These are phyloP conservation scores for Odocoileus hemionus DNA, from an alignment of 2,113 vertebrate genomes.

Conservation along the genomic window DNA sequence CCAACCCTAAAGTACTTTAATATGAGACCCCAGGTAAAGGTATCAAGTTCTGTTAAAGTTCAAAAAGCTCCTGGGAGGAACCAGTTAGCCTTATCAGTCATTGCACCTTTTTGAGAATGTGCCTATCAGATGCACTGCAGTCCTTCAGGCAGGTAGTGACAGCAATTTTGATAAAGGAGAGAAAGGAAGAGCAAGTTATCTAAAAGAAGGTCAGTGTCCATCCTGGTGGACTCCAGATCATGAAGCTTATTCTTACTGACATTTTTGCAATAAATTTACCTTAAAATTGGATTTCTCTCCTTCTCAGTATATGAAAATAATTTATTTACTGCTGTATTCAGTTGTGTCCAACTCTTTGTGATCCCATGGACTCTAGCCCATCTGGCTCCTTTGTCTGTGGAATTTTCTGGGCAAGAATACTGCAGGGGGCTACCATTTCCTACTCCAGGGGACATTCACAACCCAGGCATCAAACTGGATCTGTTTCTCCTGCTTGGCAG, in stretches of 20 bases:
- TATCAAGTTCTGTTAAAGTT: background rate
- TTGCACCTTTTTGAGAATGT: background rate
- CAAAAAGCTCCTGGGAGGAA: background rate
- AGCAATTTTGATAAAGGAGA: background rate
- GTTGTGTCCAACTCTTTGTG: background rate
- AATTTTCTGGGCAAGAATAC: background rate
- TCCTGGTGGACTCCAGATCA: background rate
- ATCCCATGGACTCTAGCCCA: background rate
- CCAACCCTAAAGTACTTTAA: background rate
- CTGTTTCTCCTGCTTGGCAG: background rate
- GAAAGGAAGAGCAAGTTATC: background rate
- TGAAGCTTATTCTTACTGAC: background rate
- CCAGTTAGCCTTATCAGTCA: background rate
- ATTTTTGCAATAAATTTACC: background rate
- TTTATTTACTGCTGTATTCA: background rate
- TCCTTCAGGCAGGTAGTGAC: background rate
- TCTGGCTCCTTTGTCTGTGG: background rate
- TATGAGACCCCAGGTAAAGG: background rate
- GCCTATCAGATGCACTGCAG: background rate
- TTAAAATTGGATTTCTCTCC: background rate
- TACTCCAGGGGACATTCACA: background rate
- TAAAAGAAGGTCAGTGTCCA: background rate
- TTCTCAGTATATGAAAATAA: background rate
- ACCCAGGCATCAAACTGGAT: background rate
- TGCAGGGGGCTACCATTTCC: background rate